Evolutionary conservation across 1,140 invertebrate genomes (phyloP).

Genomic region (Calephelis nemesis): DNA sequence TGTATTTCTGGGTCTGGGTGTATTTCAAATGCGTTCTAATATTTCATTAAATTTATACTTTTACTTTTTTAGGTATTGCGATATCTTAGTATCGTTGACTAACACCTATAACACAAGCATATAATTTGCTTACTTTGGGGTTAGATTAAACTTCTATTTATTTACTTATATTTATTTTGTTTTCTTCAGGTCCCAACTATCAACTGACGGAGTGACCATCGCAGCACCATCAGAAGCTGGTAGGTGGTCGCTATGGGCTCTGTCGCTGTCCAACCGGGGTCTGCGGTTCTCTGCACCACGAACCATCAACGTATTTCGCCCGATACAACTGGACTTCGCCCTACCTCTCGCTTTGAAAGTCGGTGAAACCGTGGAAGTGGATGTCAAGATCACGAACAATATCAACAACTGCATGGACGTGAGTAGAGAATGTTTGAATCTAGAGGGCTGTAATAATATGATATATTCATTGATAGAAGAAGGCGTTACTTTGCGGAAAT

Average conservation of each 20-base stretch:
- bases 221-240: constrained; percentile 80
- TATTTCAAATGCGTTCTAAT: too few relatives aligned
- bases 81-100: too few relatives aligned
- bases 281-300: constrained; percentile 80
- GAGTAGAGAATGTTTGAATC: constrained; percentile 52
- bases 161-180: neutral
- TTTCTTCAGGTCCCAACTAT: constrained; percentile 52
- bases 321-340: constrained; percentile 80
- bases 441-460: too few relatives aligned
- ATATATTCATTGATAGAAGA: too few relatives aligned
- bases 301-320: constrained; percentile 80
- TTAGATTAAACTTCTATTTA: too few relatives aligned
- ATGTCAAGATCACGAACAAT: constrained; percentile 83
- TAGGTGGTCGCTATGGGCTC: constrained; percentile 81
- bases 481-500: too few relatives aligned
- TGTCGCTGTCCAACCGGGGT: constrained; percentile 76
- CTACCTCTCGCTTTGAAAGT: constrained; percentile 80
- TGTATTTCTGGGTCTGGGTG: too few relatives aligned
- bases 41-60: too few relatives aligned
- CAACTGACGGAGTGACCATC: constrained; percentile 79
- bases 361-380: constrained; percentile 82
- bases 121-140: too few relatives aligned
- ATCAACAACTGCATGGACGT: constrained; percentile 84
- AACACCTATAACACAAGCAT: too few relatives aligned
- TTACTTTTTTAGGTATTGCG: too few relatives aligned